These are phyloP conservation scores for Biston stratarius DNA, from an alignment of 2,888 invertebrate genomes.

Conservation along the genomic window DNA sequence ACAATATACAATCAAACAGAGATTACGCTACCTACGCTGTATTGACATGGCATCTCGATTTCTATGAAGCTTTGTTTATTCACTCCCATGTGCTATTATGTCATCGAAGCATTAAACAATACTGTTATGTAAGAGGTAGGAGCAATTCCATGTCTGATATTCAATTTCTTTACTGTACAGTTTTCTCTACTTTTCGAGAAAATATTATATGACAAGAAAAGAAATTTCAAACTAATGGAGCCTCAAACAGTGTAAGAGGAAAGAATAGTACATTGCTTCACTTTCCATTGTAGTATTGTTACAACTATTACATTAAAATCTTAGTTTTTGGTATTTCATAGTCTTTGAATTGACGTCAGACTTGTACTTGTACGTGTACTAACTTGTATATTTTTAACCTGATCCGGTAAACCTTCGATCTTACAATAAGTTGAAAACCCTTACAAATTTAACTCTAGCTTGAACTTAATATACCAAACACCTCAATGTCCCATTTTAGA, in stretches of 20 bases:
- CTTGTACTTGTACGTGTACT: no score
- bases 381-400: no score
- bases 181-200: not conserved
- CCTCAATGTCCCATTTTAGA: no score
- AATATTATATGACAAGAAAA: not conserved
- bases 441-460: no score
- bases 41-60: slow-evolving; percentile 3
- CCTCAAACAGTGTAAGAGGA: not conserved
- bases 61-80: slow-evolving; percentile 10
- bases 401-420: no score
- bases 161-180: slow-evolving; percentile 4
- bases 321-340: no score
- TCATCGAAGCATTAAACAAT: not conserved
- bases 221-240: not conserved
- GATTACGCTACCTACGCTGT: not conserved
- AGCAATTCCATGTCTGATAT: slow-evolving; percentile 3
- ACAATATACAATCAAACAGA: no score
- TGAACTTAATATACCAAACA: no score
- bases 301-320: no score
- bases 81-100: slow-evolving; percentile 2
- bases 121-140: not conserved
- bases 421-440: no score
- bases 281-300: no score
- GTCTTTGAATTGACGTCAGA: no score
- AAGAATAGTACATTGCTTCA: not conserved